A percentile compares a stretch with the other conserved stretches of the same genome.
Conservation (phyloP, 1,140 invertebrate genomes). For the Orius laevigatus region DNA sequence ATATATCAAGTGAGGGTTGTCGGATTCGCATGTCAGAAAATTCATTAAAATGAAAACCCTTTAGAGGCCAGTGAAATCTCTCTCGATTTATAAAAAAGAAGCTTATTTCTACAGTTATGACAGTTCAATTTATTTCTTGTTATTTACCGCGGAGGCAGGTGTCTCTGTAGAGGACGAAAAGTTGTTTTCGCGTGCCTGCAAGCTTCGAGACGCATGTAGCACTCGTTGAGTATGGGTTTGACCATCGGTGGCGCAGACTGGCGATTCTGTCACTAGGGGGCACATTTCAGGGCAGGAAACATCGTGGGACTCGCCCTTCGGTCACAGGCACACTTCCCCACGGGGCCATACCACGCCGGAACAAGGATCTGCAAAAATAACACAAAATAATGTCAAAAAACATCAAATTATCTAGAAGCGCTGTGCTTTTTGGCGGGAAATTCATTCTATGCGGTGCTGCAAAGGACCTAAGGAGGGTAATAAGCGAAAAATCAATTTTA, state of each 20-base stretch:
- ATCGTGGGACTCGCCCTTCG: conserved; percentile 54
- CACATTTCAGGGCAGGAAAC: conserved; percentile 65
- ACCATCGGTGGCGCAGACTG: conserved; percentile 70
- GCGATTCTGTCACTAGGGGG: conserved; percentile 56
- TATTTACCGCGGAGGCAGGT: conserved; percentile 61
- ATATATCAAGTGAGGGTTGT: too few relatives aligned
- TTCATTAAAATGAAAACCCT: too few relatives aligned
- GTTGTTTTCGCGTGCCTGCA: conserved; percentile 50
- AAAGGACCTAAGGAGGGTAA: too few relatives aligned
- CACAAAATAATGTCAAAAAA: too few relatives aligned
- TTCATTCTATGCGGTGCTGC: too few relatives aligned
- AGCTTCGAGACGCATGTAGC: conserved; percentile 55
- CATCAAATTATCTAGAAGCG: too few relatives aligned
- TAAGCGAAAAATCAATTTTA: too few relatives aligned
- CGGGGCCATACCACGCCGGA: conserved; percentile 50
- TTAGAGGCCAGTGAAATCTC: neutral
- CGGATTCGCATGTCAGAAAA: too few relatives aligned
- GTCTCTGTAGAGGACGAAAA: conserved; percentile 62
- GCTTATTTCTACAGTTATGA: neutral
- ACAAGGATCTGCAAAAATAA: conserved; percentile 65
- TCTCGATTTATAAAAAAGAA: neutral
- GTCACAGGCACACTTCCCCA: conserved; percentile 72
- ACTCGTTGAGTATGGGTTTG: conserved; percentile 79
- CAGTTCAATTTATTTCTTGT: neutral
- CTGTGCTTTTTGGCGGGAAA: too few relatives aligned